A percentile compares a stretch with the other conserved stretches of the same genome.
phyloP scores from a whole-genome alignment of 2,888 invertebrate species.

The Rhamphomyia laevipes region DNA sequence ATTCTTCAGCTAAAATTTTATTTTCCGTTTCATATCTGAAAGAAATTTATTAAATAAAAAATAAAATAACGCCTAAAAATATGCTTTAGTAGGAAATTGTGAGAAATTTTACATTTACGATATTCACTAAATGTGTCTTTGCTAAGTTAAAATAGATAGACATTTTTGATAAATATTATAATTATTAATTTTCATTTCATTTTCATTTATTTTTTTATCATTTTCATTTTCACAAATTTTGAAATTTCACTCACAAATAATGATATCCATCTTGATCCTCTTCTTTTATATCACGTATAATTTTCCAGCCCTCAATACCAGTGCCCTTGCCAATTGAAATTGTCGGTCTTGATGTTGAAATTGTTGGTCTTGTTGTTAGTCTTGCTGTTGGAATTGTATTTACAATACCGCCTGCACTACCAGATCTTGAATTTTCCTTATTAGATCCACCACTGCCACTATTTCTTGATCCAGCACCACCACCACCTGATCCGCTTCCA shows the following conservation, averaged over 20 bases:
- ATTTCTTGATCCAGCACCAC: not conserved
- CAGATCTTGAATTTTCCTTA: too few relatives aligned
- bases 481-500: conserved; percentile 6
- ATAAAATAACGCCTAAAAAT: conserved; percentile 6
- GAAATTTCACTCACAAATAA: conserved; percentile 36
- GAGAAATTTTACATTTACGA: conserved; percentile 11
- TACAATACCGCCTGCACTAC: not conserved
- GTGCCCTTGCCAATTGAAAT: conserved; percentile 23
- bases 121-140: conserved; percentile 3
- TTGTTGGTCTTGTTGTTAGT: conserved; percentile 2
- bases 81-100: conserved; percentile 4
- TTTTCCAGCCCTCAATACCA: conserved; percentile 40
- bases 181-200: too few relatives aligned
- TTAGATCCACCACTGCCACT: not conserved
- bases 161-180: too few relatives aligned
- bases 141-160: not conserved
- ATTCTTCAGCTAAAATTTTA: conserved; percentile 42
- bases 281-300: conserved; percentile 43
- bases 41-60: conserved; percentile 2
- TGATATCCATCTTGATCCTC: conserved; percentile 45
- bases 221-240: not conserved
- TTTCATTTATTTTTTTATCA: conserved; percentile 7
- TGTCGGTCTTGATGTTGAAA: conserved; percentile 5
- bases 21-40: conserved; percentile 44
- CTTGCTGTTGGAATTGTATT: conserved; percentile 2